Evolutionary conservation across 1,140 invertebrate species (phyloP).

Genomic region (Leptinotarsa texana): DNA sequence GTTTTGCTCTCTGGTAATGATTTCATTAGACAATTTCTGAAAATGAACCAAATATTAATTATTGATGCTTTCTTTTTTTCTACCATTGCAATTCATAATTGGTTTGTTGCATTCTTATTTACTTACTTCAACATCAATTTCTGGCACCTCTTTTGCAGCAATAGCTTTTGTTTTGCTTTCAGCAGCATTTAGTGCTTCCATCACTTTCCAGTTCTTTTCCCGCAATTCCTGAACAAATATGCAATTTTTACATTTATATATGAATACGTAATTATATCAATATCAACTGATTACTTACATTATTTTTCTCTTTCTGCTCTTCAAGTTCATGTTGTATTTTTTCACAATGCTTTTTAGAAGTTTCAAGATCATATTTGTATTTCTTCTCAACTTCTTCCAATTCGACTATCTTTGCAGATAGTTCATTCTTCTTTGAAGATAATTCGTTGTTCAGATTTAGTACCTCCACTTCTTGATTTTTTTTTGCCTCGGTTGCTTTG

Average conservation of each 20-base stretch:
- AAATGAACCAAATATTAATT: slow-evolving; percentile 13
- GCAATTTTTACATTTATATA: too few relatives aligned
- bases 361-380: slow-evolving; percentile 49
- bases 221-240: slow-evolving; percentile 69
- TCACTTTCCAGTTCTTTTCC: slow-evolving; percentile 85
- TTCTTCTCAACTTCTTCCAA: slow-evolving; percentile 50
- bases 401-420: slow-evolving; percentile 24
- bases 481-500: slow-evolving; percentile 44
- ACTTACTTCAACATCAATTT: slow-evolving; percentile 42
- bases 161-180: slow-evolving; percentile 46
- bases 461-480: slow-evolving; percentile 48
- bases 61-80: too few relatives aligned
- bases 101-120: slow-evolving; percentile 18
- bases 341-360: slow-evolving; percentile 36
- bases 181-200: slow-evolving; percentile 79
- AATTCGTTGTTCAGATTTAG: slow-evolving; percentile 50
- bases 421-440: slow-evolving; percentile 37
- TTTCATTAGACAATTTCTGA: slow-evolving; percentile 53
- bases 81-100: not conserved
- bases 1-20: slow-evolving; percentile 60
- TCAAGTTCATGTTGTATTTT: slow-evolving; percentile 64
- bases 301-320: slow-evolving; percentile 73
- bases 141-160: slow-evolving; percentile 23
- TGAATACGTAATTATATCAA: not conserved
- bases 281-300: slow-evolving; percentile 63